Evolutionary conservation across 2,888 invertebrate species (phyloP), one percentile per base, ranked within the genome.

Genomic region (Aleiodes leptofemur): DNA sequence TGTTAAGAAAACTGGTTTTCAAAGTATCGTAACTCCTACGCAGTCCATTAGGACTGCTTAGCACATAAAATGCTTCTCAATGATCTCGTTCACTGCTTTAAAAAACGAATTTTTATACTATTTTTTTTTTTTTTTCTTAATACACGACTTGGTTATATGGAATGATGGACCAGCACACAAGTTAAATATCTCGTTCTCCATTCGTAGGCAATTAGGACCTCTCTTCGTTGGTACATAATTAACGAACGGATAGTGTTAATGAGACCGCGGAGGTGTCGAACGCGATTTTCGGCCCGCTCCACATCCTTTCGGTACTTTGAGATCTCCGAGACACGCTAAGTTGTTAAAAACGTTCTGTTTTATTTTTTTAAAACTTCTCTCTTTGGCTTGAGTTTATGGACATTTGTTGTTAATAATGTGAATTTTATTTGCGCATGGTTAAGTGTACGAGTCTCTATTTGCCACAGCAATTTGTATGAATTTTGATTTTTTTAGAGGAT

Each of bases 231-330:
- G 82, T 86, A 86, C 86, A 86, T 86, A 87, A 87, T 89, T 88
- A 89, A 88, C 87, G 80, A 43, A 43, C 84, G 79, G 73, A 68
- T 80, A 77, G 86, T 85, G 88, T 89, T 89, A 88, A 89, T 88
- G 86, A 87, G 86, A 82, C 81, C 81, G 78, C 77, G 77, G 77
- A 88, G 85, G 86, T 86, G 87, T 87, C 82, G 85, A 83, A 83
- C 77, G 80, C 78, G 82, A 79, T 80, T 81, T 77, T 73, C 72
- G 69, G 57, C 77, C 75, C 81, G 81, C 81, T 77, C 73, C 66
- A 73, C 72, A 71, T 78, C 77, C 74, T 59, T 64, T 68, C 13
- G 72, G 72, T 76, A 73, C 71, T 70, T 75, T 61, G 73, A 72
- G 72, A 78, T 78, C 55, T 66, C 13, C 56, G 16, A 57, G 55